Evolutionary conservation across 2,113 vertebrate species (phyloP), one percentile per base, ranked within the genome.

Genomic region (Gadus chalcogrammus): DNA sequence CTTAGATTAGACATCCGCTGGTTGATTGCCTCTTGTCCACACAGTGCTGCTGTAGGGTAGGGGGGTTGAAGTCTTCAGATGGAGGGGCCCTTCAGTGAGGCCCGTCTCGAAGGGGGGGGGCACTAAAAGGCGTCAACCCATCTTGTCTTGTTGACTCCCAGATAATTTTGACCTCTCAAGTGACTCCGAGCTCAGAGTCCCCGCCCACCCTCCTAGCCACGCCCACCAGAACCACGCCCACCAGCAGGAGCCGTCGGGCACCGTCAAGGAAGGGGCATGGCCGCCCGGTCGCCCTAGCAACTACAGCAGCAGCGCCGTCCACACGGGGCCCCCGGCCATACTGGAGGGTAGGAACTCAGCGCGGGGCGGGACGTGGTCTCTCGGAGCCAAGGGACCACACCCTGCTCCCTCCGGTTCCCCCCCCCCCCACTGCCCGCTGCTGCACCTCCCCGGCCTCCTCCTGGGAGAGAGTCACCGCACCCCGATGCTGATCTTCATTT

Each of bases 81-180:
- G 15, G 18, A n/a, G 17, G 59, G 17, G 65, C 17, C 74, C 73
- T 48, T 55, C 17, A 31, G 35, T 76, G 78, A 67, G 75, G 67
- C 73, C 72, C 69, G 11, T 69, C 16, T 65, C 53, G 15, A 42
- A 67, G 69, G 75, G 66, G 48, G 66, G 67, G 76, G 66, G 68
- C 80, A 84, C 77, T 84, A 88, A 92, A 92, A 86, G 83, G 82
- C 55, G 91, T 97, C 78, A 95, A 94, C 87, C 84, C 84, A 65
- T 89, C 77, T 81, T 93, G 89, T 92, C 95, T 91, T 96, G 95
- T 99, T 96, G 95, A 96, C 95, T 97, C 96, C 94, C 97, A 99
- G 97, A 98, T 98, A 94, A 96, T 96, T 96, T 99, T 97, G 97
- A 99, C 96, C 92, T 94, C 96, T 95, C 96, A 92, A 94, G 90